Percentiles rank a stretch among this genome's conserved stretches.
Conservation (phyloP, 2,888 invertebrate genomes). For the Drosophila paucipuncta region DNA sequence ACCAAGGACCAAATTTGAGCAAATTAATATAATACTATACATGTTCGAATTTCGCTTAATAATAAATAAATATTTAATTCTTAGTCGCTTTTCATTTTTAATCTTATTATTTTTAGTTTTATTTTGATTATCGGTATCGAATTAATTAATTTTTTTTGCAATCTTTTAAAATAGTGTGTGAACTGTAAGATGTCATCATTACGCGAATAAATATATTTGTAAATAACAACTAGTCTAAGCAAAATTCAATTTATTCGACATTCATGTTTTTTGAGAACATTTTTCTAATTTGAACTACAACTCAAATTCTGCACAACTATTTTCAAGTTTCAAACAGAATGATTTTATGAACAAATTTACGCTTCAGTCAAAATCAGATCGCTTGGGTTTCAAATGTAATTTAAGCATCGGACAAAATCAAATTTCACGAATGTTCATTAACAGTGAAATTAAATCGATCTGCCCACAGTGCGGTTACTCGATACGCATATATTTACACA, state of each 20-base stretch:
- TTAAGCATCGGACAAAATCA: background rate
- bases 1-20: background rate
- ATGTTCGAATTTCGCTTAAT: background rate
- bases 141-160: background rate
- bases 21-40: background rate
- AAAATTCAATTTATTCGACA: background rate
- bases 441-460: background rate
- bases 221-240: background rate
- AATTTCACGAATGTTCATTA: background rate
- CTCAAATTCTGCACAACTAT: background rate
- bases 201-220: background rate
- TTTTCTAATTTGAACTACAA: background rate
- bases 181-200: background rate
- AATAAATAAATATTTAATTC: background rate
- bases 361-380: background rate
- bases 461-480: constrained; percentile 11
- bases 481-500: constrained; percentile 55
- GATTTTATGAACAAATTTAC: background rate
- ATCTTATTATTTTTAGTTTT: background rate
- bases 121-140: background rate
- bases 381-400: background rate
- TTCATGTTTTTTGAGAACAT: background rate
- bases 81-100: background rate
- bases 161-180: background rate
- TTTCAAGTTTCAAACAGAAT: background rate